phyloP scores from a whole-genome alignment of 2,797 vertebrate species.

The Hipposideros larvatus region DNA sequence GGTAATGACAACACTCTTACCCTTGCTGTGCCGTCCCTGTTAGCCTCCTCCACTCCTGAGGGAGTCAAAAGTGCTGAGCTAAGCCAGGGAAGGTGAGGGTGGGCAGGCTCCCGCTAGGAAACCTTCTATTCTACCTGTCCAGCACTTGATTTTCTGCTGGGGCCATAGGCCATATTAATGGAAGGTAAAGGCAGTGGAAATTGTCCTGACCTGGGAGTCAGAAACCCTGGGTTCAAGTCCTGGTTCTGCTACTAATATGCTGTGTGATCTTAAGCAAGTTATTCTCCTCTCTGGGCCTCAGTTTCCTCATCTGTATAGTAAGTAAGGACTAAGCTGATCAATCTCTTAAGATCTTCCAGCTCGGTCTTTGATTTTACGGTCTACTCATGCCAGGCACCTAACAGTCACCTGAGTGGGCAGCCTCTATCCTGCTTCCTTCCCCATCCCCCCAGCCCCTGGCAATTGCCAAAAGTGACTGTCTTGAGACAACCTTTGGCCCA shows the following conservation, averaged over 20 bases:
- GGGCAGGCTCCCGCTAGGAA: not conserved
- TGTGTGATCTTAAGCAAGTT: slow-evolving; percentile 32
- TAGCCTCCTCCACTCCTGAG: slow-evolving; percentile 14
- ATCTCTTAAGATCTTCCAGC: slow-evolving; percentile 54
- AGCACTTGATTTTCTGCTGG: slow-evolving; percentile 20
- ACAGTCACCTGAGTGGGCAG: not conserved
- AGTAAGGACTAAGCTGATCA: not conserved
- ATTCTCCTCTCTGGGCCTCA: slow-evolving; percentile 10
- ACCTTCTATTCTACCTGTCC: slow-evolving; percentile 5
- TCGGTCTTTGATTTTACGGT: slow-evolving; percentile 47
- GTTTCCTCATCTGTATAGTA: slow-evolving; percentile 40
- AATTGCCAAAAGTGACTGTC: slow-evolving; percentile 54
- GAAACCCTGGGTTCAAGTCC: slow-evolving; percentile 42
- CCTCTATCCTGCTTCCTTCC: slow-evolving; percentile 56
- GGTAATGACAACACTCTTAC: not conserved
- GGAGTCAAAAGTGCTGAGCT: not conserved
- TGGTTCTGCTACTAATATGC: slow-evolving; percentile 33
- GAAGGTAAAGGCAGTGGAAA: not conserved
- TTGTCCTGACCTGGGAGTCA: not conserved
- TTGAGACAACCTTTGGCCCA: slow-evolving; percentile 70
- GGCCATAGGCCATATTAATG: not conserved
- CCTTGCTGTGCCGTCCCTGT: not conserved
- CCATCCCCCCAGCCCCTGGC: not conserved
- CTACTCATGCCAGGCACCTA: not conserved
- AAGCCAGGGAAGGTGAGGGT: not conserved